Evolutionary conservation across 2,888 invertebrate species (phyloP).

Genomic region (Hemithea aestivaria): DNA sequence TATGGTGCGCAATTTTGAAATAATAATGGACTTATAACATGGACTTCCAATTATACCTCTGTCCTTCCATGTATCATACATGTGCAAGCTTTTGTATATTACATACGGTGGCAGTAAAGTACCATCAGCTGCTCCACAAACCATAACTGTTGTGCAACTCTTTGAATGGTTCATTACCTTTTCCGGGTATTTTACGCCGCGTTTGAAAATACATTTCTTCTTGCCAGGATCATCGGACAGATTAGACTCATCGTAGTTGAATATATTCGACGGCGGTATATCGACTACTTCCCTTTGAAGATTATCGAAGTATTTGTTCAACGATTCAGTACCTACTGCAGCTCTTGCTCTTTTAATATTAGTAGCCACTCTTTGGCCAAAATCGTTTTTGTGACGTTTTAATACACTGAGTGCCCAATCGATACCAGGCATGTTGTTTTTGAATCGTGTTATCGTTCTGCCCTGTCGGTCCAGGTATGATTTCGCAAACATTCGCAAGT

Average conservation of each 20-base stretch:
- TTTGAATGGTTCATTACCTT: background rate
- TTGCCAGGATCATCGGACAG: background rate
- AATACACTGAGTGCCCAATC: conserved; percentile 2
- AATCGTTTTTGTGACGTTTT: background rate
- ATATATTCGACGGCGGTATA: background rate
- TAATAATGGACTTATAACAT: too few relatives aligned
- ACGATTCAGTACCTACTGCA: background rate
- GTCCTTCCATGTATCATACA: background rate
- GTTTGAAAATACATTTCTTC: background rate
- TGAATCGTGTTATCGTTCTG: background rate
- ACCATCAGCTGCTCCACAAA: background rate
- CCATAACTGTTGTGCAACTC: background rate
- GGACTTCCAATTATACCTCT: too few relatives aligned
- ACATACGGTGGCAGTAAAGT: background rate
- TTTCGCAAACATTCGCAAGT: conserved; percentile 16
- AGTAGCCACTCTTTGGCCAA: background rate
- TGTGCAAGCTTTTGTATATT: background rate
- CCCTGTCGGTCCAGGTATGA: conserved; percentile 2
- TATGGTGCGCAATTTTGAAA: too few relatives aligned
- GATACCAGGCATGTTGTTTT: conserved; percentile 1
- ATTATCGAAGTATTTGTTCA: conserved; percentile 4
- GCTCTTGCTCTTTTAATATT: conserved; percentile 3
- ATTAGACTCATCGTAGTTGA: background rate
- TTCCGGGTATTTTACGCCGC: background rate
- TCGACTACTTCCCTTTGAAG: background rate